Conservation (phyloP, 2,797 vertebrate species). For the Muscicapa striata region DNA sequence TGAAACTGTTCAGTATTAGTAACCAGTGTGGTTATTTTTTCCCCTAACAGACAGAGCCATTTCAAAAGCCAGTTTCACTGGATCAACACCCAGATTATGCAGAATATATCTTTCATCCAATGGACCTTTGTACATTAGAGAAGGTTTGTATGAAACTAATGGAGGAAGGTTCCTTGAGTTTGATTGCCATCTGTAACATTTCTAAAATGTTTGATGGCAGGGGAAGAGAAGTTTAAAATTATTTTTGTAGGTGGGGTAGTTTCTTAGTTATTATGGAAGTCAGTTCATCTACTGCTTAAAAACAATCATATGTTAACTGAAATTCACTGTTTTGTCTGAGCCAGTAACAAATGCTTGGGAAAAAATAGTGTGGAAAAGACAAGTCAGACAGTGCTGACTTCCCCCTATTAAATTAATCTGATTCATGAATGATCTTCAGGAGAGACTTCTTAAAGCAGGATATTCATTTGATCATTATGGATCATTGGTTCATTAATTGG, state of each 20-base stretch:
- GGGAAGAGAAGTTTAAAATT: neutral
- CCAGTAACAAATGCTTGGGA: neutral
- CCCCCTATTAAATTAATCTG: neutral
- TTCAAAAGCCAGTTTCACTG: slow-evolving; percentile 96
- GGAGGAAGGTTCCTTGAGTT: neutral
- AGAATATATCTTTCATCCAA: slow-evolving; percentile 98
- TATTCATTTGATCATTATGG: neutral
- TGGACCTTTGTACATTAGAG: slow-evolving; percentile 97
- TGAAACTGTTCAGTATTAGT: neutral
- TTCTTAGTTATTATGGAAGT: neutral
- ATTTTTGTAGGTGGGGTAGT: neutral
- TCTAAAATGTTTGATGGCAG: neutral
- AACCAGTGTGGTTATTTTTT: neutral
- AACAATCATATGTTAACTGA: neutral
- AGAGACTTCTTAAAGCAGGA: neutral
- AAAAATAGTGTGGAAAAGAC: neutral
- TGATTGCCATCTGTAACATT: neutral
- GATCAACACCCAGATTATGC: slow-evolving; percentile 98
- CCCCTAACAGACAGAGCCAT: slow-evolving; percentile 90
- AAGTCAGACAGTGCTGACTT: neutral
- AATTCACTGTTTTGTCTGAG: neutral
- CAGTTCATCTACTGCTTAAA: neutral
- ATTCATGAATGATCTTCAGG: neutral
- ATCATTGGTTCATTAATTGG: neutral
- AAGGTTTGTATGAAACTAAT: slow-evolving; percentile 84